Evolutionary conservation across 2,797 vertebrate genomes (phyloP), one percentile per base, ranked within the genome.

Genomic region (Sebastes itinus): DNA sequence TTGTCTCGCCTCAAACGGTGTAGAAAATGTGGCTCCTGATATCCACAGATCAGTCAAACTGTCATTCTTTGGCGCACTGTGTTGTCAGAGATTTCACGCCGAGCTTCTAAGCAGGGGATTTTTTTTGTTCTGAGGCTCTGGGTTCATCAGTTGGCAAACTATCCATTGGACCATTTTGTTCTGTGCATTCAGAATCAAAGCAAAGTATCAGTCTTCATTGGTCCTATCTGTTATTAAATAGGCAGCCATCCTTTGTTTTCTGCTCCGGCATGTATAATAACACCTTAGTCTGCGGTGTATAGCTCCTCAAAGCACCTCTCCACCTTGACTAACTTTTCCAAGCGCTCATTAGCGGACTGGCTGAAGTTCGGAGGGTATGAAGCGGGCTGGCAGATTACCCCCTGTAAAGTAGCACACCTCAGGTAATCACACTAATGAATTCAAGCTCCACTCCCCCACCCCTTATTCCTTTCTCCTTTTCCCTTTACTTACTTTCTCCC

Each of bases 371-470:
- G 83, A 90, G 89, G 88, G 87, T 93, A 85, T 78, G 81, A 84
- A 87, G 82, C 82, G 65, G 80, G 88, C 85, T 90, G 82, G 87
- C 89, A 94, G 90, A 92, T 93, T 92, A 93, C 92, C 92, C 92
- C 90, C 92, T 87, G 81, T 92, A 92, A 94, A 93, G 93, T 89
- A 92, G 89, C 87, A 88, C 93, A 94, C 94, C 94, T 94, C 91
- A 94, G 94, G 94, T 95, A 94, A 94, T 95, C 88, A 89, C 88
- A 87, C 88, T 93, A 93, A 94, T 94, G 88, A 94, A 94, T 93
- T 93, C 92, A 89, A 87, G 77, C 35, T 38, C 35, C 35, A 38
- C 35, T 58, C 81, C 70, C 72, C 75, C 76, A 70, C 65, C 65
- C 74, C 62, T 73, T 77, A 64, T 81, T 81, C 78, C 71, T 78